Evolutionary conservation across 2,797 vertebrate species (phyloP).

Genomic region (Molothrus aeneus): DNA sequence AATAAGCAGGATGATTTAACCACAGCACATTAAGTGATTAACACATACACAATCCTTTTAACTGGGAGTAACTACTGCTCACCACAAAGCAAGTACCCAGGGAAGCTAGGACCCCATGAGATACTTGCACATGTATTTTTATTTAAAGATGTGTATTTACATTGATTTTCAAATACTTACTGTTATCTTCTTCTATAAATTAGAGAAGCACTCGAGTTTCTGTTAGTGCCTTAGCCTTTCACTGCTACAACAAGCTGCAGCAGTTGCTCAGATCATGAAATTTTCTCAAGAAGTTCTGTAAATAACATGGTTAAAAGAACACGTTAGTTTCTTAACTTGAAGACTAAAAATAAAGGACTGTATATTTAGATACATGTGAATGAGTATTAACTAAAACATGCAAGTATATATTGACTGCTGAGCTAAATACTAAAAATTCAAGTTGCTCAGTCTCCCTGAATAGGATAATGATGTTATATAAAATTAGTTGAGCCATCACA

Average conservation of each 20-base stretch:
- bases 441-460: neutral
- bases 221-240: neutral
- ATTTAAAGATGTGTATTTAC: neutral
- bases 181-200: neutral
- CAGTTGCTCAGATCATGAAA: neutral
- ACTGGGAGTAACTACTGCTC: neutral
- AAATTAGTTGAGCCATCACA: neutral
- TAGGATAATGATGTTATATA: neutral
- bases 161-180: neutral
- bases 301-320: neutral
- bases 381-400: neutral
- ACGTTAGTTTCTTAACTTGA: neutral
- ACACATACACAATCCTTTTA: neutral
- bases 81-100: neutral
- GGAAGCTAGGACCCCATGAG: neutral
- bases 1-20: neutral
- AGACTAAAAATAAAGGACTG: neutral
- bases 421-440: neutral
- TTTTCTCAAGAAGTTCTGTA: neutral
- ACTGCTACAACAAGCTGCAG: neutral
- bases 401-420: neutral
- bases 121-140: neutral
- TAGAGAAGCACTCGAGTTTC: neutral
- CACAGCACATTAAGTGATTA: neutral
- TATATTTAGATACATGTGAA: neutral